Evolutionary conservation across 1,140 invertebrate species (phyloP).

Genomic region (Liolophura sinensis): DNA sequence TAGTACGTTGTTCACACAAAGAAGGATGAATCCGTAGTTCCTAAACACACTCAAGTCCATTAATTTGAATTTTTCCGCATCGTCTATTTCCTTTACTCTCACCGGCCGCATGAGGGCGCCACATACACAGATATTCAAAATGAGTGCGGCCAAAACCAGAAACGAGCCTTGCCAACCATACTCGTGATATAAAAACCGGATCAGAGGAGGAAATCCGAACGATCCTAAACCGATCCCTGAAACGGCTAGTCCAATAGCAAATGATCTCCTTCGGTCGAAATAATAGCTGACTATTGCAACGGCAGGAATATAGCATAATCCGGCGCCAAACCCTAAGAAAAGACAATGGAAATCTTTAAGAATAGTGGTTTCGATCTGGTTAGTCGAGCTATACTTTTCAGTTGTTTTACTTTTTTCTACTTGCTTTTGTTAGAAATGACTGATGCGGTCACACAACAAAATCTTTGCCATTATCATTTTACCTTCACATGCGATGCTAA

Average conservation of each 20-base stretch:
- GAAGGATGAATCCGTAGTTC: conserved; percentile 21
- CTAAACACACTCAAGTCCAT: conserved; percentile 24
- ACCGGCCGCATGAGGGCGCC: conserved; percentile 14
- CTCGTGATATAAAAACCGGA: conserved; percentile 64
- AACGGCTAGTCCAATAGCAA: conserved; percentile 83
- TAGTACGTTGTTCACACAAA: conserved; percentile 26
- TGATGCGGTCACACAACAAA: too few species aligned
- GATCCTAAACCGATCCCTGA: conserved; percentile 88
- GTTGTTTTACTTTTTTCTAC: too few species aligned
- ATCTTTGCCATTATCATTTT: too few species aligned
- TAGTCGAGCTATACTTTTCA: too few species aligned
- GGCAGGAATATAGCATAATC: conserved; percentile 84
- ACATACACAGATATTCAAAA: conserved; percentile 19
- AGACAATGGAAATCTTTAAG: conserved; percentile 29
- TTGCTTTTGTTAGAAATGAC: too few species aligned
- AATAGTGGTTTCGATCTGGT: too few species aligned
- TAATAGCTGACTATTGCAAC: conserved; percentile 86
- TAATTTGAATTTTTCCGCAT: conserved; percentile 12
- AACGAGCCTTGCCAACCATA: conserved; percentile 74
- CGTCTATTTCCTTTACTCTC: neutral
- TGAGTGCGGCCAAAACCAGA: conserved; percentile 15
- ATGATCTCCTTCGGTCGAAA: conserved; percentile 82
- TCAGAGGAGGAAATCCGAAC: conserved; percentile 71
- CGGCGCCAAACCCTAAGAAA: conserved; percentile 77
- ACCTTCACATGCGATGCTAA: too few species aligned